A percentile compares a stretch with the other conserved stretches of the same genome.
These are phyloP conservation scores for Synanthedon formicaeformis DNA, from an alignment of 2,888 invertebrate species.

Conservation along the genomic window DNA sequence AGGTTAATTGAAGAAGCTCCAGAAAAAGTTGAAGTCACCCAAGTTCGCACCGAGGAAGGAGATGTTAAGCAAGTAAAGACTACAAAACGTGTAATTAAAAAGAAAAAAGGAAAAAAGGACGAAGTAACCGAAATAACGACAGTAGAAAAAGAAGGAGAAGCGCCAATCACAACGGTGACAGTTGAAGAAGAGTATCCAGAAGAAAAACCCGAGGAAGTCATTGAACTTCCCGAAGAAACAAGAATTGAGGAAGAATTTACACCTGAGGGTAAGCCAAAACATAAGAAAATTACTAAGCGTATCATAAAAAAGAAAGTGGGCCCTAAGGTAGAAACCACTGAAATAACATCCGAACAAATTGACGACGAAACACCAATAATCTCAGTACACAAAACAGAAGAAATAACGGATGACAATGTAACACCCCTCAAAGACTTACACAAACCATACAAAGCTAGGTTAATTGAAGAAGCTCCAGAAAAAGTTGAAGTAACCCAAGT, in stretches of 20 bases:
- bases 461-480: slow-evolving; percentile 23
- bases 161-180: slow-evolving; percentile 20
- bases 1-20: slow-evolving; percentile 18
- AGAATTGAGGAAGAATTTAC: slow-evolving; percentile 13
- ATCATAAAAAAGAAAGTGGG: slow-evolving; percentile 29
- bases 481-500: slow-evolving; percentile 41
- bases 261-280: slow-evolving; percentile 17
- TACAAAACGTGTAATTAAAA: slow-evolving; percentile 21
- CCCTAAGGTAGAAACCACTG: slow-evolving; percentile 32
- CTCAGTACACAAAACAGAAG: slow-evolving; percentile 25
- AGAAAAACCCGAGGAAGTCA: slow-evolving; percentile 14
- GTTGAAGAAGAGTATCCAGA: slow-evolving; percentile 21
- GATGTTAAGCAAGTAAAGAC: slow-evolving; percentile 29
- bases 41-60: slow-evolving; percentile 37
- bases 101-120: slow-evolving; percentile 25
- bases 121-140: slow-evolving; percentile 46
- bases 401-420: slow-evolving; percentile 10
- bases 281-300: slow-evolving; percentile 20
- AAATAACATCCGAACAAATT: slow-evolving; percentile 37
- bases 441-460: slow-evolving; percentile 13
- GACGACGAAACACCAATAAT: slow-evolving; percentile 14
- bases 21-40: slow-evolving; percentile 37
- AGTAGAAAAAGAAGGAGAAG: slow-evolving; percentile 19
- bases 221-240: slow-evolving; percentile 35
- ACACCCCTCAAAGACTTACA: slow-evolving; percentile 8